phyloP scores from a whole-genome alignment of 2,113 vertebrate genomes.

The Sus scrofa region DNA sequence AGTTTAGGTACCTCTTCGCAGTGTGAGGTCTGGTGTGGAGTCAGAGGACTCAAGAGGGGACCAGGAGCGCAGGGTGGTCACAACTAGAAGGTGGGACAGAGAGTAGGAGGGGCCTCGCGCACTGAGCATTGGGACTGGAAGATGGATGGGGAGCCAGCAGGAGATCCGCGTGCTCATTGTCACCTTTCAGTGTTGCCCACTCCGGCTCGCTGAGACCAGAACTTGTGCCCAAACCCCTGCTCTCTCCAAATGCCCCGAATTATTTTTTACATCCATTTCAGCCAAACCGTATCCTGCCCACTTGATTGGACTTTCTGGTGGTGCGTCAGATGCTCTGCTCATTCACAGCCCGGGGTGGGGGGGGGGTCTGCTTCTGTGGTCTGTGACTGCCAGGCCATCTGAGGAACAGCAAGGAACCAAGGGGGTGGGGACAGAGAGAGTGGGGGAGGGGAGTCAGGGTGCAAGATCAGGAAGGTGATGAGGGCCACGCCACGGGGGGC shows the following conservation, averaged over 20 bases:
- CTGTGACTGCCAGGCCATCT: neutral
- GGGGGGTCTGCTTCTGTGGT: neutral
- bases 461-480: neutral
- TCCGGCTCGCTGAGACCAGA: neutral
- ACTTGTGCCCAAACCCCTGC: neutral
- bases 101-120: neutral
- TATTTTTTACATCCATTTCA: neutral
- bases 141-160: neutral
- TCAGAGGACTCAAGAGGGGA: neutral
- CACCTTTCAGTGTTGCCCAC: neutral
- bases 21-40: neutral
- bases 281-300: neutral
- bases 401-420: neutral
- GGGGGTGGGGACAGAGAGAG: neutral
- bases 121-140: neutral
- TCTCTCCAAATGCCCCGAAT: neutral
- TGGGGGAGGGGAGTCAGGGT: neutral
- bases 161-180: fast-evolving
- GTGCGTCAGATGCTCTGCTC: neutral
- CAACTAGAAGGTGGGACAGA: neutral
- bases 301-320: neutral
- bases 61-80: neutral
- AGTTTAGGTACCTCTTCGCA: neutral
- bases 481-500: neutral
- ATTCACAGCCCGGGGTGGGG: neutral